Evolutionary conservation across 2,113 vertebrate species (phyloP).

Genomic region (Limnothrissa miodon): DNA sequence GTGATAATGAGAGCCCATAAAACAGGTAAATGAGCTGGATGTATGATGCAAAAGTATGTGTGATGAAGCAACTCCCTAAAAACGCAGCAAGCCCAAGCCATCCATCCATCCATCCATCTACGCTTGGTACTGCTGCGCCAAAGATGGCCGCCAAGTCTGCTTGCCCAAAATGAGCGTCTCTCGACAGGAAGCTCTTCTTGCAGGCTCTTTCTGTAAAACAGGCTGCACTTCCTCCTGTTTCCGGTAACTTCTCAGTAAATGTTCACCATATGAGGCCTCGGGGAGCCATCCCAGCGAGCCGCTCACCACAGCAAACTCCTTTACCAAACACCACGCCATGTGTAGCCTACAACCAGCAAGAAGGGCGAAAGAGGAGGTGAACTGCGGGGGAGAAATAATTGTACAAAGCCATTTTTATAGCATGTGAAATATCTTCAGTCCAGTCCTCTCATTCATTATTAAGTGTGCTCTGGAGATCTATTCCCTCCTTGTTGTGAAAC

Average conservation of each 20-base stretch:
- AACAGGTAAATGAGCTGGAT: conserved; percentile 16
- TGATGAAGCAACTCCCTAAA: conserved; percentile 12
- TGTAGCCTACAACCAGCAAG: conserved; percentile 18
- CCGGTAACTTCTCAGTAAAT: conserved; percentile 42
- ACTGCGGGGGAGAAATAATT: conserved; percentile 35
- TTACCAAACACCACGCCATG: conserved; percentile 1
- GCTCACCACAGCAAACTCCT: conserved; percentile 39
- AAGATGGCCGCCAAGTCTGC: conserved; percentile 18
- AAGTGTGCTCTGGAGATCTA: conserved; percentile 46
- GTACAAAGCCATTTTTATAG: conserved; percentile 58
- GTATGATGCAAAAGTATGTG: conserved; percentile 11
- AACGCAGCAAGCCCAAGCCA: neutral
- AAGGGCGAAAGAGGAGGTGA: conserved; percentile 28
- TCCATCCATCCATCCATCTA: neutral
- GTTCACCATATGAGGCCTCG: conserved; percentile 27
- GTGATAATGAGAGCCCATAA: conserved; percentile 17
- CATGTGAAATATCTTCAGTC: conserved; percentile 50
- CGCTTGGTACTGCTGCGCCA: neutral
- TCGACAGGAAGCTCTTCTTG: conserved; percentile 28
- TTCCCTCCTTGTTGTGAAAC: conserved; percentile 40
- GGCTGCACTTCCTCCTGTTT: conserved; percentile 42
- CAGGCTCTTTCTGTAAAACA: conserved; percentile 31
- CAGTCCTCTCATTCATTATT: conserved; percentile 57
- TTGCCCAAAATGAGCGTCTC: conserved; percentile 22
- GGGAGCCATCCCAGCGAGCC: conserved; percentile 38